These are phyloP conservation scores for Stratiomys singularior DNA, from an alignment of 2,888 invertebrate species.

Conservation along the genomic window DNA sequence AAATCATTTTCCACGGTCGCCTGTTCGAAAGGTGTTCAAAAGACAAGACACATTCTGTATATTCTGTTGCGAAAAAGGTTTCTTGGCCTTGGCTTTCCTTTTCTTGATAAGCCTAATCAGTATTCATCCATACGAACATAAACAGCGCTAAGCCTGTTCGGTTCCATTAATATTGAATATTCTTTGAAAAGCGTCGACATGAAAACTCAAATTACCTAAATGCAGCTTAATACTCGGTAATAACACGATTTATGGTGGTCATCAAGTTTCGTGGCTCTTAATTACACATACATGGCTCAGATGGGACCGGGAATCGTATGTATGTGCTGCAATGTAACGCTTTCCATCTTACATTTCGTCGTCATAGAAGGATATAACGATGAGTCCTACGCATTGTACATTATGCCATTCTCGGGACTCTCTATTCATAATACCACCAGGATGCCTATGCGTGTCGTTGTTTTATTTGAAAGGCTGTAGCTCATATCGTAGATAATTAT, in stretches of 20 bases:
- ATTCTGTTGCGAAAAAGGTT: no score
- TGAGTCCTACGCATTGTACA: background rate
- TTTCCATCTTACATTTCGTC: slow-evolving; percentile 8
- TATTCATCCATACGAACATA: no score
- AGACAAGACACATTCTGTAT: no score
- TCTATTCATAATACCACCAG: slow-evolving; percentile 5
- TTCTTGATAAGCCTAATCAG: no score
- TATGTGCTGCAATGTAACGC: background rate
- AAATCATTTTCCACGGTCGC: no score
- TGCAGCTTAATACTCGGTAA: background rate
- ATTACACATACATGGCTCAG: background rate
- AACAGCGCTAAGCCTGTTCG: no score
- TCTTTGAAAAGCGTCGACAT: background rate
- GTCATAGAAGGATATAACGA: slow-evolving; percentile 10
- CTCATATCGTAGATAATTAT: slow-evolving; percentile 28
- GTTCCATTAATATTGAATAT: no score
- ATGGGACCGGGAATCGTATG: background rate
- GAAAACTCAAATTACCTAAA: background rate
- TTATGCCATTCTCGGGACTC: background rate
- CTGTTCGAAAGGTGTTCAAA: no score
- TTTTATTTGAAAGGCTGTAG: slow-evolving; percentile 19
- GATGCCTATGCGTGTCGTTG: background rate
- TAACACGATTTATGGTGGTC: slow-evolving; percentile 8
- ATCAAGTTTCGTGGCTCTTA: slow-evolving; percentile 16
- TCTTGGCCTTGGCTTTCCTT: no score